Evolutionary conservation across 2,888 invertebrate genomes (phyloP), one percentile per base, ranked within the genome.

Genomic region (Lasioglossum oenotherae): DNA sequence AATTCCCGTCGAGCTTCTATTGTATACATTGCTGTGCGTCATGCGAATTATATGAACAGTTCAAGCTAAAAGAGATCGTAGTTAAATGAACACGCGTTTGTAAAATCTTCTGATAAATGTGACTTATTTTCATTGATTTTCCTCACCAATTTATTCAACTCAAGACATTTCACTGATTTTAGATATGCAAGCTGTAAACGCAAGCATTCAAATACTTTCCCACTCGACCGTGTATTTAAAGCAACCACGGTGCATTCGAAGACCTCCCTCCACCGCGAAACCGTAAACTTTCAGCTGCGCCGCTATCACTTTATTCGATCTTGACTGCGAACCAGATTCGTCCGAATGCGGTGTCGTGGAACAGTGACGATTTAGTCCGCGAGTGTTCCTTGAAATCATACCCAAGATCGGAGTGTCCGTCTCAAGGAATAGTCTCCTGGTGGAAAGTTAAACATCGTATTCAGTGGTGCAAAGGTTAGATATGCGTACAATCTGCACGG

Each of bases 211-310:
- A 64, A 31, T 64, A 31, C 64, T 31, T 31, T 16, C 6, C 64
- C 31, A 64, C 27, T 31, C 64, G 31, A 16, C 64, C 64, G n/a
- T 71, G 71, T 69, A 74, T 80, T 74, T 67, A 31, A 16, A 72
- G 31, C 71, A 31, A 41, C 41, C 60, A 16, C 41, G 5, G 64
- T 64, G 64, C 31, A 64, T 27, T 31, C 6, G 64, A 31, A 16
- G 16, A 31, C 31, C 64, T 31, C 60, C 27, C 60, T 64, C 27
- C 16, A 31, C 31, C 64, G 14, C 16, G 64, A 64, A 31, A 27
- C 64, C 27, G 31, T 64, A 64, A n/a, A 64, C 64, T n/a, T 64
- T 64, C 64, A 31, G 64, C 64, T 35, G 49, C 35, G 64, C 46
- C 12, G 27, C 60, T 46, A 49, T 31, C 72, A 41, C 67, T 74